Evolutionary conservation across 2,797 vertebrate genomes (phyloP), one percentile per base, ranked within the genome.

Genomic region (Rhynchotus rufescens): DNA sequence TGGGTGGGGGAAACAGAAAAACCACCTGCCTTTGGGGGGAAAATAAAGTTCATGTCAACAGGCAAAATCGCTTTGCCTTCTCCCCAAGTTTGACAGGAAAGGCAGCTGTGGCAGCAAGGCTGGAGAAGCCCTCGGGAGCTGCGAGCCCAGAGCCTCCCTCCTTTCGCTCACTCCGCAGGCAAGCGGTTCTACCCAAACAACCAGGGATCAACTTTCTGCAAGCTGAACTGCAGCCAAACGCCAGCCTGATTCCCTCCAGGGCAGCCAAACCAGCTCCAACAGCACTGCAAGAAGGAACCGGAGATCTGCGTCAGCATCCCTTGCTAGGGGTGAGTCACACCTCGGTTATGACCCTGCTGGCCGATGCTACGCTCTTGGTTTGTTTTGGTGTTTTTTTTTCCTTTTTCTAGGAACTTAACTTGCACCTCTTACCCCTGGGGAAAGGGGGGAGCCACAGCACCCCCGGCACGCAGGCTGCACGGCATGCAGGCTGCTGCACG

Each of bases 261-360:
- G 69, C 34, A 64, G 56, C 49, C 26, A 52, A 66, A 47, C 32
- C 61, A n/a, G 8, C 36, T 64, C 75, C 78, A 74, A 64, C 23
- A 52, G 80, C 59, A 77, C 40, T 34, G 34, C 12, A 9, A 88
- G 88, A 67, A 81, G 65, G 12, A 73, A 92, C 85, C 28, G 75
- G 78, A 17, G 34, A 38, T 56, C 66, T 91, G 93, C 75, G 45
- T 96, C 96, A 95, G 92, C 68, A 88, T 32, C 67, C 69, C 91
- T 86, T 22, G 91, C 78, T 67, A 74, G 64, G 40, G 30, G 89
- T 98, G 98, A 98, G 98, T 98, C 98, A 99, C 94, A 83, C 95
- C 91, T 95, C 91, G 98, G 97, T 97, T 98, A 98, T 98, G 98
- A 96, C 96, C 97, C 96, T 97, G 96, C 97, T 98, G 98, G 97